Conservation (phyloP, 53 echinoderm and acorn worm species). For the Luidia sarsii region DNA sequence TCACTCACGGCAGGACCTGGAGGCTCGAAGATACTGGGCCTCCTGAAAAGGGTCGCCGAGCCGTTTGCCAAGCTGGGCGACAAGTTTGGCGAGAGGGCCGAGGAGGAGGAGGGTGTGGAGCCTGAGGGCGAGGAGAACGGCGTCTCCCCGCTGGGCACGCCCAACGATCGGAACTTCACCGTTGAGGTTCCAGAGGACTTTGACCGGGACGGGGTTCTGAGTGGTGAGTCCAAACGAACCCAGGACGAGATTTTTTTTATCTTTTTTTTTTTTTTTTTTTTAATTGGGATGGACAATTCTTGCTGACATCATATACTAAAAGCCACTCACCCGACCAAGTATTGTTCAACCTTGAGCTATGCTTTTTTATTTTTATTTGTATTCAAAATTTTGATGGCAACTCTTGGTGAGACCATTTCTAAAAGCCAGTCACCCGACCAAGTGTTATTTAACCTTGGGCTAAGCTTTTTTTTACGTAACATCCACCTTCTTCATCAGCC, state of each 20-base stretch:
- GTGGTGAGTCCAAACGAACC: constrained; percentile 37
- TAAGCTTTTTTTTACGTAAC: too few species aligned
- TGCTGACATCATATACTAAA: background rate
- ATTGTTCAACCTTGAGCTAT: too few species aligned
- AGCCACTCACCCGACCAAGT: too few species aligned
- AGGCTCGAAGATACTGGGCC: constrained; percentile 12
- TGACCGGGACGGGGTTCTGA: constrained; percentile 22
- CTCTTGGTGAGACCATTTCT: too few species aligned
- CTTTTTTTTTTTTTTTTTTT: background rate
- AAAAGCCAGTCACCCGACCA: too few species aligned
- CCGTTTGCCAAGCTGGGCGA: constrained; percentile 12
- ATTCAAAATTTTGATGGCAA: too few species aligned
- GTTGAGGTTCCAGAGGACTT: constrained; percentile 44
- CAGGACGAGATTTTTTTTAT: background rate
- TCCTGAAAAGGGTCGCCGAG: constrained; percentile 16
- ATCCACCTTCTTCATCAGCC: too few species aligned
- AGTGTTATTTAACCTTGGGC: too few species aligned
- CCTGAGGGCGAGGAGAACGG: background rate
- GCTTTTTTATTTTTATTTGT: too few species aligned
- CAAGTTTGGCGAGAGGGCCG: background rate
- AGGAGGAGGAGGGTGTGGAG: background rate
- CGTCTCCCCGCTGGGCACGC: constrained; percentile 25
- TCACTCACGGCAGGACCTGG: too few species aligned
- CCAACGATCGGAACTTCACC: constrained; percentile 32
- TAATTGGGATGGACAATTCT: background rate